Base-by-base conservation (phyloP, 2,113 vertebrate species). In the Callorhinus ursinus region DNA sequence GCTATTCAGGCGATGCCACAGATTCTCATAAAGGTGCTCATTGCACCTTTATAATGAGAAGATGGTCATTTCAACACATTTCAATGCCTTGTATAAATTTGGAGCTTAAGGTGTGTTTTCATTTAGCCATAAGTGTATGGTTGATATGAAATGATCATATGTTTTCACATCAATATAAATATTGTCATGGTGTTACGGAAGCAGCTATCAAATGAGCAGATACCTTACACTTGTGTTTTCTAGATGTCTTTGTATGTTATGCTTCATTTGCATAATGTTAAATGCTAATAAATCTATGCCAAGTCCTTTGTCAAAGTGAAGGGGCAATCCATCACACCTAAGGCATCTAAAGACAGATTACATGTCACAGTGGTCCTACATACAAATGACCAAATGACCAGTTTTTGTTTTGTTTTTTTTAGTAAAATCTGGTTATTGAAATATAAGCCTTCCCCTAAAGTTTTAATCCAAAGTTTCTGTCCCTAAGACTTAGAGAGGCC, bases 41-140 rank as follows among this genome's bases (percentile, higher is more conserved):
- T 18, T 81, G 36, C 26, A 95, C 76, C 88, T 85, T 96, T 88
- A 21, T 55, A 72, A 84, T 93, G 90, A 96, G 90, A 95, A 96
- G 96, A 92, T 53, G 59, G 84, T 96, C 92, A 77, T 90, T 96
- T 94, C 65, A 36, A 77, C 19, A 65, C 61, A 85, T 97, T 88
- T 97, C 86, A 91, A 26, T 69, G 57, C 87, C 92, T 69, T 96
- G 90, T 97, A 83, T 96, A 83, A 88, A 96, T 97, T 93, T 96
- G 85, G 85, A 97, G 59, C 71, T 94, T 87, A 94, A 88, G 67
- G 31, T 89, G 67, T 53, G 31, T 92, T 97, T 97, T 96, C 59
- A 84, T 91, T 42, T 96, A 96, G 36, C 57, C 22, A 2, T 76
- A 96, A 88, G 26, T 79, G 55, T 96, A 93, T 53, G 51, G 39